These are phyloP conservation scores for Nycticryphes semicollaris DNA, from an alignment of 2,113 vertebrate genomes.

Conservation along the genomic window DNA sequence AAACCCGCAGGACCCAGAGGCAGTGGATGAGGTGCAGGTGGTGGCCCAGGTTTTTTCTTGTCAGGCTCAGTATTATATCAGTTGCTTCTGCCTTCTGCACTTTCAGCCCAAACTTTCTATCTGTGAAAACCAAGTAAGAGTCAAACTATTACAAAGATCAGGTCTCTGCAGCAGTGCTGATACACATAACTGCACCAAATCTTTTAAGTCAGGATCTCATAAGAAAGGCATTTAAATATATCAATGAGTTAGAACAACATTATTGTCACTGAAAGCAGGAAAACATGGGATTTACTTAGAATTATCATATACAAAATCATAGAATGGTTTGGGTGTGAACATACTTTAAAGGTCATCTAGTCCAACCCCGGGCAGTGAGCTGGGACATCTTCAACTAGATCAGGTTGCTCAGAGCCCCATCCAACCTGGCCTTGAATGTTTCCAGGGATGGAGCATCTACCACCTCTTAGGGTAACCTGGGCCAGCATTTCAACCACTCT, in stretches of 20 bases:
- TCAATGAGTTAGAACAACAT: neutral
- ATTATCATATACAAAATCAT: neutral
- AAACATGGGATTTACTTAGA: neutral
- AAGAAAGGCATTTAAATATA: neutral
- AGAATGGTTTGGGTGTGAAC: neutral
- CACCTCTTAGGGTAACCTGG: neutral
- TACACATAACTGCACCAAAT: neutral
- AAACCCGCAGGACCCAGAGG: constrained; percentile 84
- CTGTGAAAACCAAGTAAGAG: constrained; percentile 63
- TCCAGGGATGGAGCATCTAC: neutral
- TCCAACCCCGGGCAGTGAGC: neutral
- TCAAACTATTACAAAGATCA: neutral
- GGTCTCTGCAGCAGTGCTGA: neutral
- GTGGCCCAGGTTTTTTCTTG: constrained; percentile 77
- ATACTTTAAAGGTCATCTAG: neutral
- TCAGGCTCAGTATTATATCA: constrained; percentile 80
- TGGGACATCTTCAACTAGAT: neutral
- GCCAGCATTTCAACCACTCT: neutral
- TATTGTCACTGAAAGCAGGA: neutral
- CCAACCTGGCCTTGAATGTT: neutral
- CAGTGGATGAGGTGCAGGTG: constrained; percentile 81
- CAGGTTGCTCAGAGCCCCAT: neutral
- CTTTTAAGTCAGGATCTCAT: neutral
- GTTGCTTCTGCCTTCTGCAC: constrained; percentile 85
- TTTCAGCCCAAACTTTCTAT: constrained; percentile 86